Conservation (phyloP, 2,113 vertebrate species). For the Glareola pratincola region DNA sequence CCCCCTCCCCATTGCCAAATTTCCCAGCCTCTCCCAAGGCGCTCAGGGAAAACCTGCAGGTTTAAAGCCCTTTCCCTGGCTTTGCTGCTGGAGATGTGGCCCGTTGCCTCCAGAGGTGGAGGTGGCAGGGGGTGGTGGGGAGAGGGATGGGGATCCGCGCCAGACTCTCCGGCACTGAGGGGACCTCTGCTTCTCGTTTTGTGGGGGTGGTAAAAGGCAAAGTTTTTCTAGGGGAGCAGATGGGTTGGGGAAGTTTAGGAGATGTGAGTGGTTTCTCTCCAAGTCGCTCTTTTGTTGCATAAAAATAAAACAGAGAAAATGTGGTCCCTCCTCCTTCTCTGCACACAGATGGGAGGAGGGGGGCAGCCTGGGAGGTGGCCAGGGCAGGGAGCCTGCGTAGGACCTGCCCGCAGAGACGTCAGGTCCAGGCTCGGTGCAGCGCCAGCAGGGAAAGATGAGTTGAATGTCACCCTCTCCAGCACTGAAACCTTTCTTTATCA, state of each 20-base stretch:
- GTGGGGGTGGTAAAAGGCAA: background rate
- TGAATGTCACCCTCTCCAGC: background rate
- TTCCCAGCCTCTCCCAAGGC: background rate
- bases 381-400: background rate
- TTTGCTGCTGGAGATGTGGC: background rate
- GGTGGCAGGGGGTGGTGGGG: background rate
- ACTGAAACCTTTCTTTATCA: background rate
- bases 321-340: background rate
- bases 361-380: background rate
- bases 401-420: background rate
- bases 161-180: background rate
- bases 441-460: background rate
- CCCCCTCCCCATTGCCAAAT: background rate
- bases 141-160: background rate
- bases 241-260: accelerated
- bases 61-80: background rate
- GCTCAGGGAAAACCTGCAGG: background rate
- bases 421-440: background rate
- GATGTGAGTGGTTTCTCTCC: background rate
- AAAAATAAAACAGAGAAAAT: background rate
- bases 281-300: background rate
- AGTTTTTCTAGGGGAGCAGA: background rate
- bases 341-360: background rate
- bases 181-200: background rate
- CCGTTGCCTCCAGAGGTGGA: background rate